phyloP scores from a whole-genome alignment of 1,140 invertebrate genomes.

The Rhopalosiphum padi region DNA sequence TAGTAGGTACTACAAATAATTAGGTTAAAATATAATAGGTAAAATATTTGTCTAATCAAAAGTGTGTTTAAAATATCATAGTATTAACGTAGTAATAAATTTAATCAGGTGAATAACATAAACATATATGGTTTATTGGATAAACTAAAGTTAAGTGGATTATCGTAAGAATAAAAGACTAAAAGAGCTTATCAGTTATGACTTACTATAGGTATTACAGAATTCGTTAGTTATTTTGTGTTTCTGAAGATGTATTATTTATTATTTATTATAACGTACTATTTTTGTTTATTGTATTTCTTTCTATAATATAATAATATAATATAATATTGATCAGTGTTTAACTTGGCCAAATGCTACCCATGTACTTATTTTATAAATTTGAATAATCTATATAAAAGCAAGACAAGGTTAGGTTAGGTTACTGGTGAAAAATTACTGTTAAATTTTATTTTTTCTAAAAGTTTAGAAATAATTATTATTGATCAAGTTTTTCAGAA shows the following conservation, averaged over 20 bases:
- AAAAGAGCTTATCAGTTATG: neutral
- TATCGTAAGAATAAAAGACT: neutral
- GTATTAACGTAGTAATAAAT: neutral
- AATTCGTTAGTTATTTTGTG: neutral
- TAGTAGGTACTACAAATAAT: neutral
- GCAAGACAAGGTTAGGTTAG: neutral
- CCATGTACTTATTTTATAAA: neutral
- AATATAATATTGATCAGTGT: neutral
- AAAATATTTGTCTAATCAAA: neutral
- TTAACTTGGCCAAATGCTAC: neutral
- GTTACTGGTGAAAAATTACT: neutral
- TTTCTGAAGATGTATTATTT: neutral
- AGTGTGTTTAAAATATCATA: neutral
- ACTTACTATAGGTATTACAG: neutral
- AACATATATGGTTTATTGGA: neutral
- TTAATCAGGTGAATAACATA: neutral
- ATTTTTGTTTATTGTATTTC: neutral
- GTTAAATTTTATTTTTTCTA: neutral
- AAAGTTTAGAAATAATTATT: neutral
- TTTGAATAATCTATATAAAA: neutral
- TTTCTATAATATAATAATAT: neutral
- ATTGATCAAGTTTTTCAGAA: neutral
- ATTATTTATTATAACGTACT: neutral
- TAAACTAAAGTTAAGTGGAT: neutral
- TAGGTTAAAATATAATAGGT: neutral